phyloP scores from a whole-genome alignment of 2,113 vertebrate species.

The Coreoperca whiteheadi region DNA sequence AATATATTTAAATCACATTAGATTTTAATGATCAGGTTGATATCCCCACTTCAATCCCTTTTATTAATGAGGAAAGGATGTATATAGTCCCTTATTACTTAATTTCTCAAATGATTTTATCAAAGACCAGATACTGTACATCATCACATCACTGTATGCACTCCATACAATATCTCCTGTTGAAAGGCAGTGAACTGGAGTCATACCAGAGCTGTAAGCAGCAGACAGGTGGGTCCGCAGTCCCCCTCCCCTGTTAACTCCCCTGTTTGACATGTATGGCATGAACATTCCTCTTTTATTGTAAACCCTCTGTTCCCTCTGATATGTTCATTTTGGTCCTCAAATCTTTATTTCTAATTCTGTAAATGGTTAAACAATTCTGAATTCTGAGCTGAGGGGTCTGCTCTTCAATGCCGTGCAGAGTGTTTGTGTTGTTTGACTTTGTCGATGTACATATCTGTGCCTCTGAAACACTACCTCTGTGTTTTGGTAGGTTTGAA shows the following conservation, averaged over 20 bases:
- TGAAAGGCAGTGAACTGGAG: not conserved
- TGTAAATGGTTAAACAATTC: not conserved
- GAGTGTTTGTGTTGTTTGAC: not conserved
- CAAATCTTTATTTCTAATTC: not conserved
- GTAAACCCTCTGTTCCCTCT: conserved; percentile 2
- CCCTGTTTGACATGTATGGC: not conserved
- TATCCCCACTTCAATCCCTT: not conserved
- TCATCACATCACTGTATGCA: not conserved
- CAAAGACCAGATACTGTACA: not conserved
- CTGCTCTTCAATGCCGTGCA: not conserved
- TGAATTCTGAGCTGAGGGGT: not conserved
- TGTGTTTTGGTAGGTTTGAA: not conserved
- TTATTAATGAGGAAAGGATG: not conserved
- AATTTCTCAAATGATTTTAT: not conserved
- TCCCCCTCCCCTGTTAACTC: not conserved
- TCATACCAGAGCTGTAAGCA: not conserved
- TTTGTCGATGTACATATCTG: not conserved
- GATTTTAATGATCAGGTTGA: not conserved
- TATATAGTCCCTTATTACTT: not conserved
- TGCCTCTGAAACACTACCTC: not conserved
- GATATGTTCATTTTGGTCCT: not conserved
- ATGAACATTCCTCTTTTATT: conserved; percentile 1
- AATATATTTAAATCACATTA: not conserved
- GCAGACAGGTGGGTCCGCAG: not conserved
- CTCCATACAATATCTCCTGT: not conserved